phyloP scores from a whole-genome alignment of 2,113 vertebrate species.

The Microcebus tavaratra region DNA sequence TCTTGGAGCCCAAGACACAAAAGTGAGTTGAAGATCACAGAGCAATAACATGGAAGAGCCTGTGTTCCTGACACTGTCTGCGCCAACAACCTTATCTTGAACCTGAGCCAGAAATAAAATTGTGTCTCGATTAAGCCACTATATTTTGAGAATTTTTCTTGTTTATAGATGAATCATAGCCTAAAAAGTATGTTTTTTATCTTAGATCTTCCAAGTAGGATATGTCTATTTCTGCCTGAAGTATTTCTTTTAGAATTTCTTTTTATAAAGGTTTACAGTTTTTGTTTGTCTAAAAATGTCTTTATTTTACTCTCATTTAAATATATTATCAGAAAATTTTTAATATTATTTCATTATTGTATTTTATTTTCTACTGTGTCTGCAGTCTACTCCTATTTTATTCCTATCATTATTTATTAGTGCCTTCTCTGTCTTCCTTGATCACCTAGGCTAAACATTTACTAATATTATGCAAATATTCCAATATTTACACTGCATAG shows the following conservation, averaged over 20 bases:
- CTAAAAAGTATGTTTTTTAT: not conserved
- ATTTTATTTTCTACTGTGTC: not conserved
- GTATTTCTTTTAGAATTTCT: not conserved
- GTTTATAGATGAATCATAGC: not conserved
- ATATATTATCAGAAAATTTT: not conserved
- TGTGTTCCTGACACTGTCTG: not conserved
- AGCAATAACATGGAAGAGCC: not conserved
- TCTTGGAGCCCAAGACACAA: not conserved
- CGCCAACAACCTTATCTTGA: not conserved
- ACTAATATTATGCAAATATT: not conserved
- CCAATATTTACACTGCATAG: not conserved
- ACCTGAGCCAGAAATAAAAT: not conserved
- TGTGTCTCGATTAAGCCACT: not conserved
- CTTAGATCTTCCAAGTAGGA: not conserved
- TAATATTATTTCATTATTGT: not conserved
- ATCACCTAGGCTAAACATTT: not conserved
- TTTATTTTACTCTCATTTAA: not conserved
- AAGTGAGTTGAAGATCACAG: not conserved
- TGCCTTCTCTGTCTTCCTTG: not conserved
- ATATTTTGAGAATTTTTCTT: not conserved
- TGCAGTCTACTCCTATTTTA: not conserved
- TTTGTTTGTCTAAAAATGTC: not conserved
- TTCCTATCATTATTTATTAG: not conserved
- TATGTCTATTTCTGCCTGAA: not conserved
- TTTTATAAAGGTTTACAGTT: constrained; percentile 4